phyloP scores from a whole-genome alignment of 2,797 vertebrate species.

The Danio tinwini region DNA sequence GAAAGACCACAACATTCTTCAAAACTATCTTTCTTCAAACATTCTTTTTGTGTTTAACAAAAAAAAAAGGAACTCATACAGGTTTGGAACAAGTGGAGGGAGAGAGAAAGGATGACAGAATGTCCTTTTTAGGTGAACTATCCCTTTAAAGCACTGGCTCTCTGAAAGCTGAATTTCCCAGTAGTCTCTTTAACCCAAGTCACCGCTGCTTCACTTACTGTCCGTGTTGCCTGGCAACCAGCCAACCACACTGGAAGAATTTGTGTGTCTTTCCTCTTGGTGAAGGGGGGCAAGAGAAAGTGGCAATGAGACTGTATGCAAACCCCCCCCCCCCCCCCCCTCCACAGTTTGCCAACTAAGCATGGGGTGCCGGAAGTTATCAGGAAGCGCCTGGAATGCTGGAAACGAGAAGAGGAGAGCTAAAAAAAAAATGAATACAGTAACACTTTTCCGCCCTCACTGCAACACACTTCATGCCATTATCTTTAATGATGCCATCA shows the following conservation, averaged over 20 bases:
- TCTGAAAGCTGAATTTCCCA: slow-evolving; percentile 63
- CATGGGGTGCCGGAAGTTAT: slow-evolving; percentile 27
- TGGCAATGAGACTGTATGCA: slow-evolving; percentile 26
- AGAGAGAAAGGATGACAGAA: too few species aligned
- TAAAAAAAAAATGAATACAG: slow-evolving; percentile 7
- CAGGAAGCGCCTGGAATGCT: slow-evolving; percentile 17
- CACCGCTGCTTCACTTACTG: slow-evolving; percentile 68
- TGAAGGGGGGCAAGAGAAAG: slow-evolving; percentile 22
- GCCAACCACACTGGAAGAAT: slow-evolving; percentile 81
- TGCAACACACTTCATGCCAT: slow-evolving; percentile 33
- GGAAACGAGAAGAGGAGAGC: neutral
- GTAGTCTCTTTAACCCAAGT: slow-evolving; percentile 68
- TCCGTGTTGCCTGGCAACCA: slow-evolving; percentile 82
- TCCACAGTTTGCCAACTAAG: slow-evolving; percentile 28
- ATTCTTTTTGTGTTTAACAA: too few species aligned
- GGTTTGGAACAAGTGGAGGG: too few species aligned
- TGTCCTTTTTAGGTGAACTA: neutral
- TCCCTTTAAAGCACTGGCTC: neutral
- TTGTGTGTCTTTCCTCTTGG: slow-evolving; percentile 68
- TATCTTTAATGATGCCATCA: slow-evolving; percentile 37
- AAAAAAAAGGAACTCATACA: too few species aligned
- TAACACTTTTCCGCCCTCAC: neutral
- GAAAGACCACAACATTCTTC: too few species aligned
- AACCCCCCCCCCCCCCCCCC: neutral
- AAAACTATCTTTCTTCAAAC: too few species aligned